Base-by-base conservation (phyloP, 1,140 invertebrate species). In the Eufriesea mexicana region DNA sequence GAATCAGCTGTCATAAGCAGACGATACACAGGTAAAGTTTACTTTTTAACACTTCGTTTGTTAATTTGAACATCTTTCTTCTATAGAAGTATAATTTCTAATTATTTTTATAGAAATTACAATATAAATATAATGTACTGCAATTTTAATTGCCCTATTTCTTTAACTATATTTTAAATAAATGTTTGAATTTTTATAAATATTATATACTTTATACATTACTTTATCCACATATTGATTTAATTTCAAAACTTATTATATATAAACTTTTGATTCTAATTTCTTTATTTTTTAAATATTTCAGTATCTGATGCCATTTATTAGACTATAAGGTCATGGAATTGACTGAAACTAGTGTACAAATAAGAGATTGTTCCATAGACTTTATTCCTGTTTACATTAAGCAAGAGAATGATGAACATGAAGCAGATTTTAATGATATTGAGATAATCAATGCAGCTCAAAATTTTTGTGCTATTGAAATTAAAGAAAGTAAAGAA, bases 1-100 rank as follows among this genome's bases (percentile, higher is more conserved):
- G 71, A 73, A 89, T 86, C 86, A 89, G 83, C 86, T 89, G 86
- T 89, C 85, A 88, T 71, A 35, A 89, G 86, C 86, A 89, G 86
- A 89, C 88, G 86, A 88, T 84, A 79, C 54, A 57, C 84, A 88
- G 85, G 84, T 88, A 59, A 85, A 70, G 51, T 62, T 86, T 72
- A 64, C 28, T 25, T 71, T 85, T 71, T 59, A 5, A 76, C 20
- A 42, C 18, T 51, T 47, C 5, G 10, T 68, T 45, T 62, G 1
- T 57, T n/a, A 59, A 35, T 49, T 57, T 67, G 49, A 54, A 71
- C 18, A 49, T 49, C 28, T 57, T 25, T 16, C 35, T 0, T 4
- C 25, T 16, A 42, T 35, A 18, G 55, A 23, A 23, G 35, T 14
- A 51, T 6, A 28, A 28, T 23, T 68, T 68, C 20, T 25, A 71